Percentiles rank a stretch among this genome's conserved stretches.
Evolutionary conservation across 2,888 invertebrate genomes (phyloP).

Genomic region (Conchocele bisecta): DNA sequence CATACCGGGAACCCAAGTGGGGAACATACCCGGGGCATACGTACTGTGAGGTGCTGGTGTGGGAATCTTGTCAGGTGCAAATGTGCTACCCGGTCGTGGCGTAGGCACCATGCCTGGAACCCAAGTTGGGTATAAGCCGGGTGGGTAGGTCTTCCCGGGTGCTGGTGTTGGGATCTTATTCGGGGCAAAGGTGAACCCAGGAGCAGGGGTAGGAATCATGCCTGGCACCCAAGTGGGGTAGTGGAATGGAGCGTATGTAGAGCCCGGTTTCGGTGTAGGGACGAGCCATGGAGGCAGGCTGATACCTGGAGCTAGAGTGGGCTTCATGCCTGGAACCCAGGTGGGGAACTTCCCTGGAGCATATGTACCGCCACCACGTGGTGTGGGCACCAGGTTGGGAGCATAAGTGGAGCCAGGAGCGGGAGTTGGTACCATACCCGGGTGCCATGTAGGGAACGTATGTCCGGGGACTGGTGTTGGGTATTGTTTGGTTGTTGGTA

Average conservation of each 20-base stretch:
- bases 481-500: too few species aligned
- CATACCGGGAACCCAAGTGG: conserved; percentile 60
- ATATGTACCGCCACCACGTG: conserved; percentile 44
- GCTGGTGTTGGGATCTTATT: conserved; percentile 58
- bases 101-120: conserved; percentile 59
- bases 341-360: conserved; percentile 51
- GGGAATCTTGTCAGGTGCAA: conserved; percentile 47
- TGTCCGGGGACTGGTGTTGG: conserved; percentile 34
- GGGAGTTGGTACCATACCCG: conserved; percentile 15
- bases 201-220: conserved; percentile 57
- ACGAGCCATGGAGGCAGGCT: conserved; percentile 55
- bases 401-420: conserved; percentile 29
- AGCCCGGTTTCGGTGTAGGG: conserved; percentile 59
- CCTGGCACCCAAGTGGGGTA: conserved; percentile 58
- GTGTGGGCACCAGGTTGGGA: conserved; percentile 50
- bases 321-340: conserved; percentile 52
- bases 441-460: conserved; percentile 18
- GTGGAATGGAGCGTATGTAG: conserved; percentile 54
- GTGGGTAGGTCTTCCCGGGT: conserved; percentile 53
- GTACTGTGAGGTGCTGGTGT: conserved; percentile 59
- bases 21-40: conserved; percentile 54
- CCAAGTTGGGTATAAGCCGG: conserved; percentile 50
- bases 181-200: conserved; percentile 47
- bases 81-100: conserved; percentile 54
- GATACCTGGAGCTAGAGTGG: conserved; percentile 58